phyloP scores from a whole-genome alignment of 2,888 invertebrate genomes.

The Julus scanicus region DNA sequence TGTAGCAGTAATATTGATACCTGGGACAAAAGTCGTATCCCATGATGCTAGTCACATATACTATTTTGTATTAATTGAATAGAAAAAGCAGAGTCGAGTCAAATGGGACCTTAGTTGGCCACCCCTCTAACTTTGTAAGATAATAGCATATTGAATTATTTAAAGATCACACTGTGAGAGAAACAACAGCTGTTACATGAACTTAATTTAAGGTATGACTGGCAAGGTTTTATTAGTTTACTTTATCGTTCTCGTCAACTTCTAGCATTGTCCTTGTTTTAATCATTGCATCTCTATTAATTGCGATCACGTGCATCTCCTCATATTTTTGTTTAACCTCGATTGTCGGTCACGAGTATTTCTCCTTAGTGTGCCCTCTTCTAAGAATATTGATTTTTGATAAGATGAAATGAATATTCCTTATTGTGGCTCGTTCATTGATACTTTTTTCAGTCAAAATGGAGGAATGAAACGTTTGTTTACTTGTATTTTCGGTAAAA shows the following conservation, averaged over 20 bases:
- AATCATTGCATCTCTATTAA: not conserved
- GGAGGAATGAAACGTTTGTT: not conserved
- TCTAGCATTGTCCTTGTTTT: constrained; percentile 7
- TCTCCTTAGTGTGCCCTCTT: not conserved
- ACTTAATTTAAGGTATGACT: constrained; percentile 1
- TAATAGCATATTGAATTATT: constrained; percentile 36
- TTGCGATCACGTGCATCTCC: not conserved
- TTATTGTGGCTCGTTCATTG: not conserved
- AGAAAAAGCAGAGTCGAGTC: constrained; percentile 24
- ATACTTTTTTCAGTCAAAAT: not conserved
- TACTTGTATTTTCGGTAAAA: not conserved
- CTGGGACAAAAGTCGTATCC: constrained; percentile 46
- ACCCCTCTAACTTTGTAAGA: constrained; percentile 39
- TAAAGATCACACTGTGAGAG: constrained; percentile 1
- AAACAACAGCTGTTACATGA: constrained; percentile 8
- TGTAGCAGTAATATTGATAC: constrained; percentile 17
- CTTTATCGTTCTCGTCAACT: not conserved
- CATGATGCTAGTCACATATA: constrained; percentile 51
- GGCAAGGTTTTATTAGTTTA: not conserved
- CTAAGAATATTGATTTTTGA: not conserved
- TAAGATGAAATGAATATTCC: not conserved
- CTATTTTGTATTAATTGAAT: constrained; percentile 52
- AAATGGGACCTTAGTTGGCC: constrained; percentile 26
- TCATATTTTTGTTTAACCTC: not conserved
- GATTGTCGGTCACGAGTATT: not conserved